These are phyloP conservation scores for Galagoides demidoff DNA, from an alignment of 2,797 vertebrate genomes.

Conservation along the genomic window DNA sequence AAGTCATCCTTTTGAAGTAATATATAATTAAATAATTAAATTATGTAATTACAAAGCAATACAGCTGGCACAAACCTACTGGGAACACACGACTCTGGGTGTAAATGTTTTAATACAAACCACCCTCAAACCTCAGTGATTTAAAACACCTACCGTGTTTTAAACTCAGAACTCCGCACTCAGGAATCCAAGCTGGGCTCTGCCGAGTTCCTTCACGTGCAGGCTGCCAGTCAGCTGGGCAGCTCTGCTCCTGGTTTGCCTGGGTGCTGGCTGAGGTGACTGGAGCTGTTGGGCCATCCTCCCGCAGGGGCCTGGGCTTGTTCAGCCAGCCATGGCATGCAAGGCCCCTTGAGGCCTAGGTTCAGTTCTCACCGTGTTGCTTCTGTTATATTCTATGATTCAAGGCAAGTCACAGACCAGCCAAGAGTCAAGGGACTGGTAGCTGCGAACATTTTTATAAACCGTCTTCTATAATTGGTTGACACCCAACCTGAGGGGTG, in stretches of 20 bases:
- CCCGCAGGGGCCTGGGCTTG: not conserved
- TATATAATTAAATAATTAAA: not conserved
- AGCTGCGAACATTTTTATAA: not conserved
- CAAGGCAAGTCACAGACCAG: not conserved
- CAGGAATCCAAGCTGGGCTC: not conserved
- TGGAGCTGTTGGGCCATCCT: fast-evolving
- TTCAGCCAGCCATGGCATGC: not conserved
- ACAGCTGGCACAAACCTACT: not conserved
- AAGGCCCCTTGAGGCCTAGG: not conserved
- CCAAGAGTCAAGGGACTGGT: not conserved
- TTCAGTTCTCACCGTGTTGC: not conserved
- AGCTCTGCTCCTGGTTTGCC: not conserved
- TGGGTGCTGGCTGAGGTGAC: not conserved
- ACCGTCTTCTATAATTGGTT: not conserved
- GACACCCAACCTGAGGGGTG: not conserved
- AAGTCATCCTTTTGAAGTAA: constrained; percentile 7
- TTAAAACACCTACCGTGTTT: not conserved
- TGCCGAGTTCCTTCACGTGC: not conserved
- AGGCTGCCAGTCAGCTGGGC: too few relatives aligned
- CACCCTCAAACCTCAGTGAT: not conserved
- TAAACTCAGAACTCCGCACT: not conserved
- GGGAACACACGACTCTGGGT: not conserved
- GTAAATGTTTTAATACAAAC: not conserved
- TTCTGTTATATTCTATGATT: not conserved
- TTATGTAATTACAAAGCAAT: not conserved